Percentiles rank a stretch among this genome's conserved stretches.
Conservation (phyloP, 37 sponge, comb jelly and placozoan genomes). For the Petrosia ficiformis region DNA sequence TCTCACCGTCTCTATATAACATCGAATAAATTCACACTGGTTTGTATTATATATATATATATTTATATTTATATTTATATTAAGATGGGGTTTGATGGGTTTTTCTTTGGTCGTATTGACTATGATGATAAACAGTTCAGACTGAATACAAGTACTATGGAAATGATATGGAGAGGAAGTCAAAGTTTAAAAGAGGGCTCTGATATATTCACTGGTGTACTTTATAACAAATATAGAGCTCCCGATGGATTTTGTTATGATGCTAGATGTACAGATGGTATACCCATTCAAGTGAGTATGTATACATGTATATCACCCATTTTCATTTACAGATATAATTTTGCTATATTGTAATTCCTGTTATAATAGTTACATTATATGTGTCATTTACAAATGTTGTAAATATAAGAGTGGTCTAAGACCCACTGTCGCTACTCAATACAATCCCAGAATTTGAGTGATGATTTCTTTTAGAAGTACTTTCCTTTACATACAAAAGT, state of each 20-base stretch:
- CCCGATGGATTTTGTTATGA: slow-evolving; percentile 94
- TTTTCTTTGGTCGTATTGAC: slow-evolving; percentile 93
- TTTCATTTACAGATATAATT: no score
- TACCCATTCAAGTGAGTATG: background rate
- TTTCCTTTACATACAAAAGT: no score
- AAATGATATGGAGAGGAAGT: slow-evolving; percentile 86
- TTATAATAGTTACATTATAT: no score
- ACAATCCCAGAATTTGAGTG: no score
- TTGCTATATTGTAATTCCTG: no score
- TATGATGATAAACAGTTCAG: slow-evolving; percentile 70
- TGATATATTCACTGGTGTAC: slow-evolving; percentile 88
- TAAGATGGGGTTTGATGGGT: slow-evolving; percentile 83
- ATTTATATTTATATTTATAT: background rate
- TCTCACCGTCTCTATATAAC: no score
- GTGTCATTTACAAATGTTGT: no score
- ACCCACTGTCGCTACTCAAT: no score
- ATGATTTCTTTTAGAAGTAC: no score
- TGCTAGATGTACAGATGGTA: slow-evolving; percentile 48
- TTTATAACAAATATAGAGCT: slow-evolving; percentile 68
- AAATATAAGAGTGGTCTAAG: no score
- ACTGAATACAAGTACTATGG: slow-evolving; percentile 42
- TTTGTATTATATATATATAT: background rate
- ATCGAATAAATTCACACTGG: background rate
- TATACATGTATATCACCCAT: no score
- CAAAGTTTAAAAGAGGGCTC: slow-evolving; percentile 38